Base-by-base conservation (phyloP, 2,797 vertebrate genomes). In the Zalophus californianus region DNA sequence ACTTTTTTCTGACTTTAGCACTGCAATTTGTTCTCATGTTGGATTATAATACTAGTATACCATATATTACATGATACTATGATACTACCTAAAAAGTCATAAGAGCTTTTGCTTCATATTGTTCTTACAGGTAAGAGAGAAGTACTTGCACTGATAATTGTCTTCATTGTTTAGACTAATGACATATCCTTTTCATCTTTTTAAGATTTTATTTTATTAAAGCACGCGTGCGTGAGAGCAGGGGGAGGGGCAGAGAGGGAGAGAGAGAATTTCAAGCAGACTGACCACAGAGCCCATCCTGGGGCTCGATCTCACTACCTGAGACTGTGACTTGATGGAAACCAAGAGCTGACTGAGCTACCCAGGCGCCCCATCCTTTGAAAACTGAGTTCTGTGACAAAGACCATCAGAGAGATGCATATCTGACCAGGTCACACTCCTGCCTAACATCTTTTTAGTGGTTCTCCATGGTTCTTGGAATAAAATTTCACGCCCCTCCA, bases 1-100 rank as follows among this genome's bases (percentile, higher is more conserved):
- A 20, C 25, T 90, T 94, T 90, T 89, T 84, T 82, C 58, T 82
- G 92, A 90, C n/a, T 77, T 85, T 41, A 13, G 23, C 54, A 80
- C 48, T 88, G 21, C 38, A 75, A 0, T 83, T 82, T 56, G 41
- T 90, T 90, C 90, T 72, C 54, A 10, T 72, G 58, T 96, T 72
- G 64, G 18, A 66, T 80, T 82, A 5, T 48, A 82, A 35, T 44
- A 10, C 60, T 84, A 62, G 35, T 35, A 35, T 52, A 78, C n/a
- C 50, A 20, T 41, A 16, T 83, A 58, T 83, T 52, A 41, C n/a
- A 25, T 92, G 93, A 15, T 27, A 64, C n/a, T 44, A 50, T 21
- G 20, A 60, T 83, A 16, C n/a, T 10, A 16, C 48, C 35, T 35
- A 35, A 35, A 35, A 35, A 35, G 35, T 35, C 35, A 35, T 35